Conservation (phyloP, 2,113 vertebrate genomes). For the Prinia subflava region DNA sequence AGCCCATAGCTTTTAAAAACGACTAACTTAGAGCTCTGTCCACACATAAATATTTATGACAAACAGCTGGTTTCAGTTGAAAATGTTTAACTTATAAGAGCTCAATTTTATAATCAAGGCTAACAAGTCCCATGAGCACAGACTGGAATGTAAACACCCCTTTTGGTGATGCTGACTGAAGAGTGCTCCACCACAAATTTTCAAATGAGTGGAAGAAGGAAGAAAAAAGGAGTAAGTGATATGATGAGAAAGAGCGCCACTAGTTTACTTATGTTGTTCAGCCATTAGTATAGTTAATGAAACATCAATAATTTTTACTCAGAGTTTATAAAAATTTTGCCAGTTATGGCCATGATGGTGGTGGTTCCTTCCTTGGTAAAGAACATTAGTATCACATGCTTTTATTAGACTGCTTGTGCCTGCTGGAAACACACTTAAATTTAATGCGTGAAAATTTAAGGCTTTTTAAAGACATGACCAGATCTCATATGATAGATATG, state of each 20-base stretch:
- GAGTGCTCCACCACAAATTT: neutral
- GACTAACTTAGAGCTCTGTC: neutral
- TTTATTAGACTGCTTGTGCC: neutral
- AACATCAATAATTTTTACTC: neutral
- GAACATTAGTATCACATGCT: neutral
- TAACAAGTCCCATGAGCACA: neutral
- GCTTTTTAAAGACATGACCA: neutral
- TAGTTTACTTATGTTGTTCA: neutral
- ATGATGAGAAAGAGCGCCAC: neutral
- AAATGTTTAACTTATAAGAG: neutral
- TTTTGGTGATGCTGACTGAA: neutral
- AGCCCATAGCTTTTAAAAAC: neutral
- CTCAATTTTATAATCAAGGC: neutral
- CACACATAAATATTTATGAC: conserved; percentile 6
- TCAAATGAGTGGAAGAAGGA: neutral
- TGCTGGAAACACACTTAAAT: neutral
- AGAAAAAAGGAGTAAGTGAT: neutral
- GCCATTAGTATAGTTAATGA: neutral
- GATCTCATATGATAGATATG: conserved; percentile 47
- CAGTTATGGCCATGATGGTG: neutral
- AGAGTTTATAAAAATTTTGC: neutral
- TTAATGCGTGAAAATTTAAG: neutral
- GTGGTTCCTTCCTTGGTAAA: neutral
- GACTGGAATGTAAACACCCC: neutral
- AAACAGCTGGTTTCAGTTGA: neutral